phyloP scores from a whole-genome alignment of 2,888 invertebrate species.

The Apamea anceps region DNA sequence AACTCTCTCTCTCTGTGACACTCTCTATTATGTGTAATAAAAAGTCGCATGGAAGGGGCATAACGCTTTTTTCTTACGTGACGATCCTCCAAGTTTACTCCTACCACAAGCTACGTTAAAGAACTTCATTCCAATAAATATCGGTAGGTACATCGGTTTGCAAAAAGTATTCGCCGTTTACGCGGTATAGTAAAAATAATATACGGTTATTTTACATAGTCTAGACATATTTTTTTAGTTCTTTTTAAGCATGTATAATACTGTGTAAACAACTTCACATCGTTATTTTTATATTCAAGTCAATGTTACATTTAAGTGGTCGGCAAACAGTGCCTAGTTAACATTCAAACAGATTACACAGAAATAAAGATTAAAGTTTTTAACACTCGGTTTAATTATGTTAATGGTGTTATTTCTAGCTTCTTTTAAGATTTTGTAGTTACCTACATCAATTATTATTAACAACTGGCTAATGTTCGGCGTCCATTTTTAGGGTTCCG shows the following conservation, averaged over 20 bases:
- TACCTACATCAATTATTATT: neutral
- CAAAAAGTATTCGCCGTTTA: conserved; percentile 35
- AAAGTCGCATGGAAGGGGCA: too few relatives aligned
- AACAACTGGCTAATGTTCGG: neutral
- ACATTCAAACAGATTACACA: conserved; percentile 37
- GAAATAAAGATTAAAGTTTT: conserved; percentile 49
- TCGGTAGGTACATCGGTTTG: conserved; percentile 19
- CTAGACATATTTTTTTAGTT: conserved; percentile 61
- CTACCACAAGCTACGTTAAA: too few relatives aligned
- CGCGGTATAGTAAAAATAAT: conserved; percentile 56
- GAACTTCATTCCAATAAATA: conserved; percentile 4
- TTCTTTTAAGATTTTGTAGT: neutral
- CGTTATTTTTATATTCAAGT: conserved; percentile 49
- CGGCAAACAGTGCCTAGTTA: conserved; percentile 44
- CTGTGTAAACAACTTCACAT: conserved; percentile 51
- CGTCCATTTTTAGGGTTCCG: too few relatives aligned
- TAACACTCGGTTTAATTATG: conserved; percentile 45
- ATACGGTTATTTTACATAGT: conserved; percentile 50
- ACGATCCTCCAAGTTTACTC: too few relatives aligned
- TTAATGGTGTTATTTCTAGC: conserved; percentile 22
- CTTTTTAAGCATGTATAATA: conserved; percentile 49
- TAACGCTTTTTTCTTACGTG: too few relatives aligned
- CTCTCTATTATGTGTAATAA: too few relatives aligned
- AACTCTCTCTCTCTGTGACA: too few relatives aligned
- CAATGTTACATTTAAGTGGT: conserved; percentile 60